phyloP scores from a whole-genome alignment of 2,797 vertebrate genomes.

The Hyperoplus lanceolatus region DNA sequence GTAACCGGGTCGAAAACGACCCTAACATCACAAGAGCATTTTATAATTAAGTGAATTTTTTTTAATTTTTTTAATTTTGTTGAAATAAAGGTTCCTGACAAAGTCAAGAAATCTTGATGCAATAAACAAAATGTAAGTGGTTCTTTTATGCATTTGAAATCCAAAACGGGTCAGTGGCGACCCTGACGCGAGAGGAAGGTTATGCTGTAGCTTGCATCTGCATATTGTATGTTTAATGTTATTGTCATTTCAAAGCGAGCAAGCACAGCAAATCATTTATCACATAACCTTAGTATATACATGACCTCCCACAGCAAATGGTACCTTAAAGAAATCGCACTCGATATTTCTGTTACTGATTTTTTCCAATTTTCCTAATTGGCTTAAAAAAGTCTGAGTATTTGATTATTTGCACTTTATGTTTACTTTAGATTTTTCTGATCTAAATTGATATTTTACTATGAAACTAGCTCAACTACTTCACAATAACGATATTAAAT shows the following conservation, averaged over 20 bases:
- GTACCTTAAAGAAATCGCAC: background rate
- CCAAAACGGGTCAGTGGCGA: no score
- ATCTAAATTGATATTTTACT: background rate
- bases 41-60: no score
- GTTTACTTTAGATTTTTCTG: background rate
- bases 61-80: no score
- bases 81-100: no score
- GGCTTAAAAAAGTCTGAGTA: background rate
- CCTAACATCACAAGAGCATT: no score
- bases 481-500: background rate
- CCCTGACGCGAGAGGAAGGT: no score
- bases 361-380: background rate
- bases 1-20: no score
- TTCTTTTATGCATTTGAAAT: no score
- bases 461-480: background rate
- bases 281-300: background rate
- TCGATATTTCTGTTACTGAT: conserved; percentile 4
- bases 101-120: no score
- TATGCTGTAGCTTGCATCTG: conserved; percentile 13
- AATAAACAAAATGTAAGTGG: no score
- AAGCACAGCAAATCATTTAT: background rate
- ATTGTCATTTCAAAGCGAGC: conserved; percentile 3
- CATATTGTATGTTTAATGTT: background rate
- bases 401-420: background rate
- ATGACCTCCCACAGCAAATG: background rate